Base-by-base conservation (phyloP, 2,797 vertebrate genomes). In the Alectoris magna region DNA sequence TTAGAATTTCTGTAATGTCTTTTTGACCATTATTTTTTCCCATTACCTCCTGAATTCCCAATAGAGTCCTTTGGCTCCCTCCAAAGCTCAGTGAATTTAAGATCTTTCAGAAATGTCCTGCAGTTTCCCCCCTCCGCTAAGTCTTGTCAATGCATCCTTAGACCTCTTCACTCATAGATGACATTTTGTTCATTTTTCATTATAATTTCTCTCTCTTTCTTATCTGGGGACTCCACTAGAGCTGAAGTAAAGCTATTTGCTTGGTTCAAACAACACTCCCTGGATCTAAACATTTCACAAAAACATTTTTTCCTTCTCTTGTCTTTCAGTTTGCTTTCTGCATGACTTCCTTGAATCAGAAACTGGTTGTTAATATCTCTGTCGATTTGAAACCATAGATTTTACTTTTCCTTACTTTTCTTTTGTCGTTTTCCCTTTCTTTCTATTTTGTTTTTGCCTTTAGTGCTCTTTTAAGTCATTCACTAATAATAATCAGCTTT, bases 181-280 rank as follows among this genome's bases (percentile, higher is more conserved):
- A 68, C 9, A 19, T 77, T 83, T 93, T 85, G n/a, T 74, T 91
- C 89, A 31, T 83, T 38, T 19, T 87, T 81, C 83, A 26, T 72
- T 93, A 60, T 76, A 39, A 68, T 88, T 81, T 79, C 36, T 48
- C 14, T 90, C 51, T 53, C 51, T 53, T 38, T 23, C 14, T 73
- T 29, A 90, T 53, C 24, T 48, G 48, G 13, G 27, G 48, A 12
- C 27, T 93, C 90, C 80, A 79, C 29, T 10, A 74, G 36, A 88
- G 34, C 39, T 34, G 34, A 85, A 76, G 53, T 74, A 88, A 68
- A 91, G 14, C 23, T 82, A 14, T 19, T 53, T 75, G 7, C 22
- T 92, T 89, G 46, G 23, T 14, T 76, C 36, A 44, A 83, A 39
- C n/a, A 48, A 56, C 16, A 56, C 73, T 34, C 34, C 34, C 73